These are phyloP conservation scores for Noctua fimbriata DNA, from an alignment of 2,888 invertebrate genomes.

Conservation along the genomic window DNA sequence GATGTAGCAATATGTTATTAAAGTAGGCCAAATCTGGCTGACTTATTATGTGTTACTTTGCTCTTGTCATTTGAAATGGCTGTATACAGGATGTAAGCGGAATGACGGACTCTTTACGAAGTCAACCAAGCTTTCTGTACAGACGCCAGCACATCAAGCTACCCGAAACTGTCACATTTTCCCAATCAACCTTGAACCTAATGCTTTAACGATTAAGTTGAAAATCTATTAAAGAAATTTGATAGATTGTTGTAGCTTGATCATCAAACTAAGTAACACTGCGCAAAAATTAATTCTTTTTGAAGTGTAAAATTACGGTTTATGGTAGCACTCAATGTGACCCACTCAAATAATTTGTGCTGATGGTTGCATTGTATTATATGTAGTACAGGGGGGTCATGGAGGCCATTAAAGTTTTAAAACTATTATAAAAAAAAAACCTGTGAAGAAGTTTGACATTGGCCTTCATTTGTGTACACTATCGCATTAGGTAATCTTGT, in stretches of 20 bases:
- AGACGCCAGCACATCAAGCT: too few species aligned
- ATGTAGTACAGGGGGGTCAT: not conserved
- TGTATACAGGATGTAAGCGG: not conserved
- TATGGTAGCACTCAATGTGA: not conserved
- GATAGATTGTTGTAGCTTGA: too few species aligned
- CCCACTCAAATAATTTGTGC: not conserved
- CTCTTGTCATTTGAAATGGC: not conserved
- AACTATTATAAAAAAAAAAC: too few species aligned
- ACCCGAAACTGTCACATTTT: too few species aligned
- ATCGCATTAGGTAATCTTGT: too few species aligned
- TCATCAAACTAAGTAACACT: not conserved
- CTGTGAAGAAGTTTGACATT: too few species aligned
- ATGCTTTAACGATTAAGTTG: too few species aligned
- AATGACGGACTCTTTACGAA: not conserved
- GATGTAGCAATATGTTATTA: constrained; percentile 18
- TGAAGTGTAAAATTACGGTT: not conserved
- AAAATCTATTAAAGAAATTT: too few species aligned
- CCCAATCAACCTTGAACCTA: too few species aligned
- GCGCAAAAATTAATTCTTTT: not conserved
- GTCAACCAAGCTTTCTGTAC: not conserved
- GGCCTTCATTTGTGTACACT: too few species aligned
- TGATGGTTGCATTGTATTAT: not conserved
- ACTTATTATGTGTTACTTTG: not conserved
- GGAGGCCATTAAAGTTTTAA: not conserved
- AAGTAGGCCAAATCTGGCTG: constrained; percentile 15